Percentiles rank a stretch among this genome's conserved stretches.
Conservation (phyloP, 2,797 vertebrate genomes). For the Sebastes melanostomus region DNA sequence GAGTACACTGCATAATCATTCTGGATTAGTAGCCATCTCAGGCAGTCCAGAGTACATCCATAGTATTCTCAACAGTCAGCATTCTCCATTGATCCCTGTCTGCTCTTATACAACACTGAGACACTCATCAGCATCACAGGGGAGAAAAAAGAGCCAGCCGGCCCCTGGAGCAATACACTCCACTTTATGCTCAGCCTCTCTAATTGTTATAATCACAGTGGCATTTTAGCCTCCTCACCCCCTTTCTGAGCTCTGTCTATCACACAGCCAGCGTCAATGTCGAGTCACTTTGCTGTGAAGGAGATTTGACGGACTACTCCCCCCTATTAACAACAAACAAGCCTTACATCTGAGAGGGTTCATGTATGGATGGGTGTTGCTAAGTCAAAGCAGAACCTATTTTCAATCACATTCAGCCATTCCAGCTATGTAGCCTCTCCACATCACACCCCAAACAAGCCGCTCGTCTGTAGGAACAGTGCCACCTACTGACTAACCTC, state of each 20-base stretch:
- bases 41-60: conserved; percentile 60
- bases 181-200: conserved; percentile 59
- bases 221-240: conserved; percentile 69
- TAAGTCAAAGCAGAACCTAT: conserved; percentile 66
- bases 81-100: conserved; percentile 74
- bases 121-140: conserved; percentile 72
- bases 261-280: conserved; percentile 38
- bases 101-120: conserved; percentile 60
- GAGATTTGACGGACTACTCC: conserved; percentile 60
- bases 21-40: conserved; percentile 70
- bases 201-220: conserved; percentile 75
- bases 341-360: conserved; percentile 66
- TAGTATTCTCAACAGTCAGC: conserved; percentile 72
- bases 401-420: conserved; percentile 64
- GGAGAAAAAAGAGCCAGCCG: conserved; percentile 46
- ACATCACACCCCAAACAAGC: conserved; percentile 5
- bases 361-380: conserved; percentile 51
- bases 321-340: conserved; percentile 75
- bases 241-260: conserved; percentile 59
- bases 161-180: conserved; percentile 52
- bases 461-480: conserved; percentile 71
- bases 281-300: conserved; percentile 55
- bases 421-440: conserved; percentile 44
- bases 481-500: conserved; percentile 67
- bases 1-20: conserved; percentile 68